Percentiles rank a stretch among this genome's conserved stretches.
These are phyloP conservation scores for Cheilosia soror DNA, from an alignment of 2,888 invertebrate genomes.

Conservation along the genomic window DNA sequence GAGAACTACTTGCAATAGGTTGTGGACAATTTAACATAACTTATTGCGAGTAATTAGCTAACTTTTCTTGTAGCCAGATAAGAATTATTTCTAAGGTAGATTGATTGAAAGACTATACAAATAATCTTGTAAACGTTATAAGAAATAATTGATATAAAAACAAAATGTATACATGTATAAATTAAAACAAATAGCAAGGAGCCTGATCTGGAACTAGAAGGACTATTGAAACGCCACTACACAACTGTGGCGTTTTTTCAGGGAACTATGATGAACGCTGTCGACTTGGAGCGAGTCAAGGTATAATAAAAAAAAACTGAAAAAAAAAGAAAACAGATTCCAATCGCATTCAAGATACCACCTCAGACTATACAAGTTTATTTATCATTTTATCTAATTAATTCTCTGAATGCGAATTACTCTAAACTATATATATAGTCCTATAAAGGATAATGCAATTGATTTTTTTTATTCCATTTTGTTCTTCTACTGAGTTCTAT, in stretches of 20 bases:
- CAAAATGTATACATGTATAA: conserved; percentile 61
- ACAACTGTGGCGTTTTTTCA: conserved; percentile 99
- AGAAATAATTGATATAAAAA: conserved; percentile 55
- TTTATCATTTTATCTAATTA: conserved; percentile 47
- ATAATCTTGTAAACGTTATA: conserved; percentile 36
- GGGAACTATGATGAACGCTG: conserved; percentile 99
- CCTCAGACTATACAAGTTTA: conserved; percentile 39
- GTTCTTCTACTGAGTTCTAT: neutral
- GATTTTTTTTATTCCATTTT: neutral
- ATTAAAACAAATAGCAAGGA: conserved; percentile 93
- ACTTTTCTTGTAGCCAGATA: conserved; percentile 14
- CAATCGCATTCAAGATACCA: conserved; percentile 65
- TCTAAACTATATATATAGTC: conserved; percentile 1
- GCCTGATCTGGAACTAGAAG: conserved; percentile 99
- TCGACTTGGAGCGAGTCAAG: conserved; percentile 99
- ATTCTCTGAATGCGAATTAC: conserved; percentile 51
- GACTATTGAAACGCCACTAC: conserved; percentile 99
- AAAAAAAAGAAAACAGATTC: conserved; percentile 79
- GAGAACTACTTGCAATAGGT: conserved; percentile 71
- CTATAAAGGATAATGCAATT: conserved; percentile 32
- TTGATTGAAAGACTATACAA: conserved; percentile 64
- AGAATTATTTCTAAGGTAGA: conserved; percentile 72
- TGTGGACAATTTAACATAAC: conserved; percentile 47
- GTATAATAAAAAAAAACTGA: conserved; percentile 86
- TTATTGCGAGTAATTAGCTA: conserved; percentile 17